Percentiles rank a stretch among this genome's conserved stretches.
Conservation (phyloP, 2,888 invertebrate genomes). For the Melanotus villosus region DNA sequence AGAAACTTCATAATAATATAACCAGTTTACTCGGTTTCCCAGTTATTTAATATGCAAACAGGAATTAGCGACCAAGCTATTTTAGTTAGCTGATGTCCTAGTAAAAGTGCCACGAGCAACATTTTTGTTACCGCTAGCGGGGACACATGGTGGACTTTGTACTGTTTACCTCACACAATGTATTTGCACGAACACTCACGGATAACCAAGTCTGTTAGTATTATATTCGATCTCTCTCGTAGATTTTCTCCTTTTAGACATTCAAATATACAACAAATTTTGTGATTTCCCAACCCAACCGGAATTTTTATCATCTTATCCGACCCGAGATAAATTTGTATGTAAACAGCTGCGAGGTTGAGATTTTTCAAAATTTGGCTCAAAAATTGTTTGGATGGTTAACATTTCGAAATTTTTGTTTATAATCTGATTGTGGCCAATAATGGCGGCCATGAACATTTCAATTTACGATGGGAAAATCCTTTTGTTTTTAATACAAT, state of each 20-base stretch:
- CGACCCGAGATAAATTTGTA: no score
- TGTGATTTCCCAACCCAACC: neutral
- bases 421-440: no score
- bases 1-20: neutral
- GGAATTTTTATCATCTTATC: neutral
- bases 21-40: neutral
- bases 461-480: no score
- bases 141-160: conserved; percentile 54
- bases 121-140: conserved; percentile 47
- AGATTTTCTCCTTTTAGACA: conserved; percentile 5
- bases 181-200: conserved; percentile 41
- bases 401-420: no score
- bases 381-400: no score
- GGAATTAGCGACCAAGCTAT: conserved; percentile 8
- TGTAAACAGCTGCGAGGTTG: no score
- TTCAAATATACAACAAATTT: neutral
- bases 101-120: conserved; percentile 28
- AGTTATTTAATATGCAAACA: conserved; percentile 11
- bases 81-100: conserved; percentile 18
- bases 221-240: conserved; percentile 4
- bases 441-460: no score
- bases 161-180: conserved; percentile 53
- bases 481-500: no score
- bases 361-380: no score
- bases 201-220: conserved; percentile 33